Evolutionary conservation across 2,797 vertebrate species (phyloP), one percentile per base, ranked within the genome.

Genomic region (Molossus molossus): DNA sequence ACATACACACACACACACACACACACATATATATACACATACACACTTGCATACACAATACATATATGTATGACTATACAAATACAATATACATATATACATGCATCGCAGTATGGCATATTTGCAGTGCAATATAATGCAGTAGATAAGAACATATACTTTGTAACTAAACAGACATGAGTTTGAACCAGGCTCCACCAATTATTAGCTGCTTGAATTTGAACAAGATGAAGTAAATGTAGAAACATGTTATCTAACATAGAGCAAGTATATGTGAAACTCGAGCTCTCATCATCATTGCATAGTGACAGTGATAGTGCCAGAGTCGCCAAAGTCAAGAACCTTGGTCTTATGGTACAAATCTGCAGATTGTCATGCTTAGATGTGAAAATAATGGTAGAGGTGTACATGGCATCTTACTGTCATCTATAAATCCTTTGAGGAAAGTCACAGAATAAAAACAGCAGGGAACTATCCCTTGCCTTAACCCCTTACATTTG

Each of bases 171-270:
- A 60, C 2, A 57, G 48, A 91, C 21, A 9, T 62, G n/a, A 62
- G 17, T 69, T 81, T 81, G 65, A 90, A 77, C 13, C 9, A 79
- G 45, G 2, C 12, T 84, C 33, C 75, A 15, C 11, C 53, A 33
- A 25, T 87, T 65, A 67, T 60, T 79, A 75, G 37, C 33, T 89
- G 40, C 25, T 93, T 86, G 18, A 70, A 75, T 85, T 82, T 95
- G 72, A 87, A 69, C 7, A 69, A 94, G 86, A 57, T 60, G 29
- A 57, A 25, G 40, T 18, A 17, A 94, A 25, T 48, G 3, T 45
- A 55, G 33, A 50, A 69, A n/a, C 37, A 67, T 29, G 20, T n/a
- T 55, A 48, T 23, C 69, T 62, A 80, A 70, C 33, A 67, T 4
- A 37, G 33, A 69, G 25, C 27, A 82, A 33, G 17, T 57, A 3